Percentiles rank a stretch among this genome's conserved stretches.
phyloP scores from a whole-genome alignment of 2,888 invertebrate genomes.

The Plagiodera versicolora region DNA sequence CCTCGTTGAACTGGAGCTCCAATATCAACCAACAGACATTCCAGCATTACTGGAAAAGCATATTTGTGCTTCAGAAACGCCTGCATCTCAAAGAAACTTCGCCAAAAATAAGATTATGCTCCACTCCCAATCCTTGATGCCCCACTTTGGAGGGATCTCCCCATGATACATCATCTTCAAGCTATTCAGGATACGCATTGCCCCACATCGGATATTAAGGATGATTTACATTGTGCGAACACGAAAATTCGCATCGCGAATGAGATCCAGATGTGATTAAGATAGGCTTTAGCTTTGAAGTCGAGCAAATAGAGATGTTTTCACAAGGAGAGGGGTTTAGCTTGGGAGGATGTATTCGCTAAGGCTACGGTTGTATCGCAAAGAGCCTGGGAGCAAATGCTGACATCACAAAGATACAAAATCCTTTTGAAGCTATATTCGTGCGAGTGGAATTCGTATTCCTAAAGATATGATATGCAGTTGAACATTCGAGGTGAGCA shows the following conservation, averaged over 20 bases:
- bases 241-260: neutral
- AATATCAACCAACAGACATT: no score
- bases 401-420: neutral
- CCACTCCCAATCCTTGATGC: slow-evolving; percentile 5
- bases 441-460: neutral
- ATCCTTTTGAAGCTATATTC: neutral
- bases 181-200: no score
- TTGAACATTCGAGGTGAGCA: no score
- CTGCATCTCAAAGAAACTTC: no score
- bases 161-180: neutral
- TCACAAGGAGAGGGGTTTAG: neutral
- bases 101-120: no score
- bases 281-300: neutral
- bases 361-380: no score
- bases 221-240: neutral
- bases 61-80: no score
- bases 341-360: neutral
- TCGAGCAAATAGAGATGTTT: neutral
- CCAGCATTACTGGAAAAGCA: no score
- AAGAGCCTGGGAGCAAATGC: neutral
- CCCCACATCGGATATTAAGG: neutral
- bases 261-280: neutral
- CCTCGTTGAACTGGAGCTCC: no score
- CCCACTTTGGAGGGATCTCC: neutral
- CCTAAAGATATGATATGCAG: no score